These are phyloP conservation scores for Sisyra terminalis DNA, from an alignment of 2,888 invertebrate genomes.

Conservation along the genomic window DNA sequence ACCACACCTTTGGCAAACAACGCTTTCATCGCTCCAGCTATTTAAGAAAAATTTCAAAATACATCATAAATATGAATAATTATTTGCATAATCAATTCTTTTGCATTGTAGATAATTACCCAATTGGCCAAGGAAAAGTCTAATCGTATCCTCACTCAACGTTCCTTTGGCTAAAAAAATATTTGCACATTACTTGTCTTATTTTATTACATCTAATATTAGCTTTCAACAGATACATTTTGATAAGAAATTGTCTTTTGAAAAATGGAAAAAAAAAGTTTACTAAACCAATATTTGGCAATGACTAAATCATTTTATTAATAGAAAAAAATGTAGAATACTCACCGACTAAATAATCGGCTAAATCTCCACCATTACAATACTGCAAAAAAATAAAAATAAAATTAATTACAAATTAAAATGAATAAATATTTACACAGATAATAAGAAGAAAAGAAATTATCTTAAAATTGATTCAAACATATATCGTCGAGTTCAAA, in stretches of 20 bases:
- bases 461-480: no score
- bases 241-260: background rate
- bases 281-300: background rate
- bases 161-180: constrained; percentile 61
- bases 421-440: no score
- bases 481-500: no score
- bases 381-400: constrained; percentile 45
- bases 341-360: constrained; percentile 81
- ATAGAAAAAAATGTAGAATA: no score
- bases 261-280: constrained; percentile 3
- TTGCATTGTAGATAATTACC: constrained; percentile 32
- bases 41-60: constrained; percentile 14
- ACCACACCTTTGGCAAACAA: constrained; percentile 95
- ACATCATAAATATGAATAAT: background rate
- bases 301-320: no score
- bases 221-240: background rate
- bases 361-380: constrained; percentile 98
- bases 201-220: background rate
- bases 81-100: background rate
- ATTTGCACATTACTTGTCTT: background rate
- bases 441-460: no score
- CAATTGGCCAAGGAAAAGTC: constrained; percentile 86
- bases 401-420: constrained; percentile 4
- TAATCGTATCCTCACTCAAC: constrained; percentile 92
- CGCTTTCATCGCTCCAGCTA: constrained; percentile 94